phyloP scores from a whole-genome alignment of 1,140 invertebrate genomes.

The Diploscapter pachys region DNA sequence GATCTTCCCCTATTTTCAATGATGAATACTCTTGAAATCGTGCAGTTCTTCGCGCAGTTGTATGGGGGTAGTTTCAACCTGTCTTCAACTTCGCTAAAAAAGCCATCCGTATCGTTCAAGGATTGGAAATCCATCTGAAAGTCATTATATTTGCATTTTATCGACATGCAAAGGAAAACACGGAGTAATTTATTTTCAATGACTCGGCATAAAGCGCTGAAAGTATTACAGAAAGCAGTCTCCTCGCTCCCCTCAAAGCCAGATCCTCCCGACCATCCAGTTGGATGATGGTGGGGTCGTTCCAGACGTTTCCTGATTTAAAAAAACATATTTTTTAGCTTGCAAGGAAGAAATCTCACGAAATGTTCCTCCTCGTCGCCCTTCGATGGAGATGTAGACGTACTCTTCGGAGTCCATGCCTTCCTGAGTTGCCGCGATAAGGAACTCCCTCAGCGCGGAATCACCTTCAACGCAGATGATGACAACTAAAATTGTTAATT shows the following conservation, averaged over 20 bases:
- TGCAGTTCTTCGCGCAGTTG: slow-evolving; percentile 5
- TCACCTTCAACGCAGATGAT: no score
- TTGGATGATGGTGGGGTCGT: no score
- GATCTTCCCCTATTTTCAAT: neutral
- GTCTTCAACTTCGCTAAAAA: neutral
- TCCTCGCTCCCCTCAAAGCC: neutral
- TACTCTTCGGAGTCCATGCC: no score
- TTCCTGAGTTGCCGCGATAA: no score
- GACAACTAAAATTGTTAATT: no score
- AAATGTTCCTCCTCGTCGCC: no score
- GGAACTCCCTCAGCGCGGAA: no score
- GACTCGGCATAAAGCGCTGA: neutral
- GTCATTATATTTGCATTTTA: neutral
- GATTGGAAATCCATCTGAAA: slow-evolving; percentile 9
- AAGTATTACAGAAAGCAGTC: neutral
- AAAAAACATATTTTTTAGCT: no score
- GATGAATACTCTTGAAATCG: neutral
- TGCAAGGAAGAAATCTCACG: no score
- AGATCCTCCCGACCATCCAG: neutral
- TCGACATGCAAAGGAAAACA: neutral
- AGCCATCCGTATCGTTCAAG: neutral
- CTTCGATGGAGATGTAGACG: no score
- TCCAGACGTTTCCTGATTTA: no score
- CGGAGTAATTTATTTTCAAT: neutral
- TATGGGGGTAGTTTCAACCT: slow-evolving; percentile 8